Percentiles rank a stretch among this genome's conserved stretches.
Evolutionary conservation across 2,113 vertebrate genomes (phyloP).

Genomic region (Petaurus breviceps): DNA sequence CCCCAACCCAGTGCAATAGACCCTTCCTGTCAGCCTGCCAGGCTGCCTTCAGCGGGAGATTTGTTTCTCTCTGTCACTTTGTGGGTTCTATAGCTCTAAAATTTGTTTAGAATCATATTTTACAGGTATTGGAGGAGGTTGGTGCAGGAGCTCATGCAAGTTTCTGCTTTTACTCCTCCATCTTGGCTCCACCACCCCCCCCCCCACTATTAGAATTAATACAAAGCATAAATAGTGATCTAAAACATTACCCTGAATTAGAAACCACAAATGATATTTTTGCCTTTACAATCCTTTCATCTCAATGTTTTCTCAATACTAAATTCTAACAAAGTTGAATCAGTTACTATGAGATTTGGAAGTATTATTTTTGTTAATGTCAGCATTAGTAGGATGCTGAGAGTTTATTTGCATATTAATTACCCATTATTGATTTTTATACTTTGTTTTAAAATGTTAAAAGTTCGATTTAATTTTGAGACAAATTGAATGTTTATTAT

Average conservation of each 20-base stretch:
- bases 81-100: no score
- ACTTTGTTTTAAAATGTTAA: conserved; percentile 27
- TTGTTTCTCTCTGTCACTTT: no score
- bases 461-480: conserved; percentile 8
- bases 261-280: conserved; percentile 1
- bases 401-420: conserved; percentile 11
- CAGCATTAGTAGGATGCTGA: not conserved
- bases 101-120: no score
- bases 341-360: not conserved
- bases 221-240: not conserved
- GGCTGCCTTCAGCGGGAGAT: no score
- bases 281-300: not conserved
- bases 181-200: no score
- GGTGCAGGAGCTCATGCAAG: no score
- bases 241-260: conserved; percentile 15
- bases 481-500: no score
- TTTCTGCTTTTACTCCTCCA: no score
- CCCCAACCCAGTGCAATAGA: no score
- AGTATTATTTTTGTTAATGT: conserved; percentile 12
- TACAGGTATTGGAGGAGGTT: no score
- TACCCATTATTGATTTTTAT: conserved; percentile 34
- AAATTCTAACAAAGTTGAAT: conserved; percentile 21
- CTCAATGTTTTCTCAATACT: conserved; percentile 29
- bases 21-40: no score
- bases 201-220: conserved; percentile 30